These are phyloP conservation scores for Temnothorax nylanderi DNA, from an alignment of 1,140 invertebrate species.

Conservation along the genomic window DNA sequence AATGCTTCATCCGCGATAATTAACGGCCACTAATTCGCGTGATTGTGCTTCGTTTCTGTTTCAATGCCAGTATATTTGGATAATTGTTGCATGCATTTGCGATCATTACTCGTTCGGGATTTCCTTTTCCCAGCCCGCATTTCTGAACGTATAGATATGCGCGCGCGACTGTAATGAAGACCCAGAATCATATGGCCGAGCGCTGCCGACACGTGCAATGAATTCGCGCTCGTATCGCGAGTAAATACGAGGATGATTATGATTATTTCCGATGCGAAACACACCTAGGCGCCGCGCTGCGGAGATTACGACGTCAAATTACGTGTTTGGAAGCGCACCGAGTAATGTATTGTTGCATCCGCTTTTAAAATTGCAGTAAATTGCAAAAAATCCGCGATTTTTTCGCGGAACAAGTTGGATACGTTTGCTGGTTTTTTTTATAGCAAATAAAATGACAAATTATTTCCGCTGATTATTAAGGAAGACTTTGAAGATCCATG, in stretches of 20 bases:
- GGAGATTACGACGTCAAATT: neutral
- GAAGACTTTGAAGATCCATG: neutral
- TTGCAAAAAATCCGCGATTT: neutral
- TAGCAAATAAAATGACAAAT: neutral
- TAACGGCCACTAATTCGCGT: neutral
- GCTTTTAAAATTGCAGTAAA: neutral
- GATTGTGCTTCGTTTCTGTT: neutral
- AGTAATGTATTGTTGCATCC: neutral
- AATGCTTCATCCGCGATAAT: neutral
- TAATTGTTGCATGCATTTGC: neutral
- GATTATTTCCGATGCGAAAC: conserved; percentile 28
- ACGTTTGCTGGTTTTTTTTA: neutral
- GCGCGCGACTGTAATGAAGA: neutral
- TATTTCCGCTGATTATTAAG: neutral
- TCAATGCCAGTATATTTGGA: too few relatives aligned
- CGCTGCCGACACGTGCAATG: neutral
- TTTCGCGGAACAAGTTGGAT: neutral
- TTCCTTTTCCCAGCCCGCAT: neutral
- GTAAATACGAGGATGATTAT: conserved; percentile 3
- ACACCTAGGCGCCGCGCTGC: neutral
- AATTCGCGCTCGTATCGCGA: neutral
- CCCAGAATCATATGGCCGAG: neutral
- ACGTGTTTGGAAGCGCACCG: neutral
- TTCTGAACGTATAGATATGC: neutral
- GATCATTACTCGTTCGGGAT: neutral